These are phyloP conservation scores for Corvus moneduloides DNA, from an alignment of 2,113 vertebrate species.

Conservation along the genomic window DNA sequence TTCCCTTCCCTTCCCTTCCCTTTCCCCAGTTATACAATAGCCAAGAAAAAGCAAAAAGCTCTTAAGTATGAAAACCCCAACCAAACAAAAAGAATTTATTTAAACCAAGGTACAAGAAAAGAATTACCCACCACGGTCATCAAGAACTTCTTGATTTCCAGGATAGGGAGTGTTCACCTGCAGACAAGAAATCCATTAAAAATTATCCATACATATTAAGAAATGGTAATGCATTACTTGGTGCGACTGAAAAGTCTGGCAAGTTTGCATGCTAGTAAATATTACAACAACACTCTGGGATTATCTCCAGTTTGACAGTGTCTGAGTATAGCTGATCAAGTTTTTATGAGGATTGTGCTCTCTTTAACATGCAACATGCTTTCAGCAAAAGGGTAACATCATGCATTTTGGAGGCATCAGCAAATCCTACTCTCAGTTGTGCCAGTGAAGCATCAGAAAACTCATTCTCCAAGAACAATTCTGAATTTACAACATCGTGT, in stretches of 20 bases:
- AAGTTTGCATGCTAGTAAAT: neutral
- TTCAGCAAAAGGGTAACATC: neutral
- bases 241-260: neutral
- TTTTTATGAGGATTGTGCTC: neutral
- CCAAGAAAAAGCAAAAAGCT: neutral
- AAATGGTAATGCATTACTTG: neutral
- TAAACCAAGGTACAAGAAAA: neutral
- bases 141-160: slow-evolving; percentile 50
- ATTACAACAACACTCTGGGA: neutral
- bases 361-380: slow-evolving; percentile 22
- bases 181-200: slow-evolving; percentile 1
- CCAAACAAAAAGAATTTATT: neutral
- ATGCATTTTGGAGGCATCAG: neutral
- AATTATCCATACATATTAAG: neutral
- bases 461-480: neutral
- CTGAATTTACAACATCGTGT: neutral
- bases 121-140: slow-evolving; percentile 39
- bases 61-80: neutral
- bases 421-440: neutral
- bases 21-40: neutral
- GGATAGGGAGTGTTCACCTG: slow-evolving; percentile 52
- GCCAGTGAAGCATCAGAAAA: neutral
- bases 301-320: neutral
- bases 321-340: neutral
- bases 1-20: neutral